These are phyloP conservation scores for Diarsia dahlii DNA, from an alignment of 2,888 invertebrate species.

Conservation along the genomic window DNA sequence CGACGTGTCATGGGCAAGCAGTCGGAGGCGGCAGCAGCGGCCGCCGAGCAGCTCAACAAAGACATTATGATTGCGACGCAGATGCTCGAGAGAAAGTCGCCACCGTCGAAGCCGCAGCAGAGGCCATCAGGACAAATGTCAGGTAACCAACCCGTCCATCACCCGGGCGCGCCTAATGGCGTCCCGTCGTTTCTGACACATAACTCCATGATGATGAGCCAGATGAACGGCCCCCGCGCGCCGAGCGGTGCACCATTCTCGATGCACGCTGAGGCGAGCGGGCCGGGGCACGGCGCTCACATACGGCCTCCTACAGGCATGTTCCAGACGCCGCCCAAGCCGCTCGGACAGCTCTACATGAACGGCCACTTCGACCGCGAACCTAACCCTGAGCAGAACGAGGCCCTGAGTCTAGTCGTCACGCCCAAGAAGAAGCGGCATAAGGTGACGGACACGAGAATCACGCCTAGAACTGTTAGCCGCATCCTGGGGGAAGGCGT, in stretches of 20 bases:
- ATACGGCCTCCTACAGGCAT: constrained; percentile 93
- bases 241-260: constrained; percentile 92
- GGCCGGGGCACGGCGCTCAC: constrained; percentile 85
- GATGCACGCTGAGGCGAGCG: constrained; percentile 92
- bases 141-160: constrained; percentile 91
- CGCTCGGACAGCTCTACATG: constrained; percentile 93
- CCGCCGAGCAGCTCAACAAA: constrained; percentile 96
- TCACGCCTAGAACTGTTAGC: constrained; percentile 97
- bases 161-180: constrained; percentile 85
- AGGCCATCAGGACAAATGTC: constrained; percentile 89
- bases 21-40: constrained; percentile 94
- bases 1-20: constrained; percentile 94
- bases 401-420: constrained; percentile 98
- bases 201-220: constrained; percentile 88
- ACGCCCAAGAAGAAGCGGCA: constrained; percentile 99
- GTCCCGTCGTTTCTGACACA: constrained; percentile 85
- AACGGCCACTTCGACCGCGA: constrained; percentile 92
- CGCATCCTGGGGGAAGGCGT: constrained; percentile 95
- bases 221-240: constrained; percentile 91
- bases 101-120: constrained; percentile 93
- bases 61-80: constrained; percentile 95
- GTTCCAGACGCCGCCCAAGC: constrained; percentile 96
- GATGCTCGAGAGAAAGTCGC: constrained; percentile 95
- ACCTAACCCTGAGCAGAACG: constrained; percentile 96
- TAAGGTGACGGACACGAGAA: constrained; percentile 98